Percentiles rank a stretch among this genome's conserved stretches.
phyloP scores from a whole-genome alignment of 2,113 vertebrate genomes.

The Varanus komodoensis region DNA sequence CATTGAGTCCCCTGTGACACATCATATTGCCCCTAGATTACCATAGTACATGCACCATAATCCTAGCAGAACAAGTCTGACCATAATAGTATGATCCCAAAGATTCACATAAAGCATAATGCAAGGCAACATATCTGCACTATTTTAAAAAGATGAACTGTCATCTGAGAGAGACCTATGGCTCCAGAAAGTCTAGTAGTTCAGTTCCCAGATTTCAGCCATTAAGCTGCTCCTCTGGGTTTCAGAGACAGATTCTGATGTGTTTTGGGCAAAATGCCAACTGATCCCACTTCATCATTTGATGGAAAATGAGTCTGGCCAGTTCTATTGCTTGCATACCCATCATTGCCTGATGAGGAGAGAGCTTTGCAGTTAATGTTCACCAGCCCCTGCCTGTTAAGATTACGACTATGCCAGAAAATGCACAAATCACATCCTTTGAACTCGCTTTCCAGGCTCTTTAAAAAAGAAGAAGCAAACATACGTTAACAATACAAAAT shows the following conservation, averaged over 20 bases:
- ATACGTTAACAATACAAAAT: accelerated
- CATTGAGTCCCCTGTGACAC: background rate
- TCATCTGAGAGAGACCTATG: background rate
- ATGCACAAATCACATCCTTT: background rate
- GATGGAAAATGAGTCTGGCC: background rate
- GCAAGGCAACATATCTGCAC: background rate
- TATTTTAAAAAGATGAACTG: background rate
- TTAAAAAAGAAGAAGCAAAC: constrained; percentile 22
- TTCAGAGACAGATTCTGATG: constrained; percentile 40
- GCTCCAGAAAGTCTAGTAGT: constrained; percentile 15
- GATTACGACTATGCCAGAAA: background rate
- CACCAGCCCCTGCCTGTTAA: constrained; percentile 1
- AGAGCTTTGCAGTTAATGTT: background rate
- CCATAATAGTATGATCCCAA: background rate
- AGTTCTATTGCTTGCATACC: background rate
- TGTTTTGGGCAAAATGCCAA: background rate
- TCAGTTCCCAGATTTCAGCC: background rate
- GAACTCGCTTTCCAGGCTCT: background rate
- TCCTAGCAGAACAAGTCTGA: background rate
- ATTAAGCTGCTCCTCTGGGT: constrained; percentile 1
- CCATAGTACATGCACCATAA: background rate
- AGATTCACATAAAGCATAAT: background rate
- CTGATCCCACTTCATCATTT: background rate
- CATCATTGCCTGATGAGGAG: background rate
- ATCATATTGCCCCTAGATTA: background rate